These are phyloP conservation scores for Micoletzkya japonica DNA, from an alignment of 2,888 invertebrate genomes.

Conservation along the genomic window DNA sequence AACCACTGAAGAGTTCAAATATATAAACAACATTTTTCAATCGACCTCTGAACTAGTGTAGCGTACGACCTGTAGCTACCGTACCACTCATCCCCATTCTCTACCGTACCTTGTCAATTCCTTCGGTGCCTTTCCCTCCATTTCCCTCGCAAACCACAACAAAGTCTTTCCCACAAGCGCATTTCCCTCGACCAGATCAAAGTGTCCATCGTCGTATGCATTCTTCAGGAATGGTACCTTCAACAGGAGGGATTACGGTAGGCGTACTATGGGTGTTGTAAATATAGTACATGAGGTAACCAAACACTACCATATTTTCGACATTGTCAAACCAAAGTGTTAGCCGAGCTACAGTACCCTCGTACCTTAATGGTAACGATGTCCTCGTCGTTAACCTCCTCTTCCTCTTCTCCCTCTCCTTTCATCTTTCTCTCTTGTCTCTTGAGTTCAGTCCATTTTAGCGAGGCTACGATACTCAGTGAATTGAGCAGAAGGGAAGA, in stretches of 20 bases:
- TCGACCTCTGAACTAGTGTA: neutral
- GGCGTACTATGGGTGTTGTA: no score
- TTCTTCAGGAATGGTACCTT: conserved; percentile 80
- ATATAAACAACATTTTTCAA: neutral
- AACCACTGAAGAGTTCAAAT: conserved; percentile 3
- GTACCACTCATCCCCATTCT: no score
- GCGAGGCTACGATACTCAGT: conserved; percentile 29
- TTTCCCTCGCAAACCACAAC: conserved; percentile 48
- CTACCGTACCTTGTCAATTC: no score
- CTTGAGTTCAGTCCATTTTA: conserved; percentile 53
- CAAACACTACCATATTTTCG: no score
- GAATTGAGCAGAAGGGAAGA: conserved; percentile 47
- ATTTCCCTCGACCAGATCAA: conserved; percentile 77
- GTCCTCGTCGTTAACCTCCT: conserved; percentile 53
- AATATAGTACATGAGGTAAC: no score
- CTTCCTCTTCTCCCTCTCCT: conserved; percentile 60
- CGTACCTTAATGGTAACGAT: conserved; percentile 28
- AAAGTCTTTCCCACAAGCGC: conserved; percentile 83
- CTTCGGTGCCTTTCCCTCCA: conserved; percentile 20
- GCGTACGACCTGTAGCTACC: no score
- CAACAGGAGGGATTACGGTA: no score
- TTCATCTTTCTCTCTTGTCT: conserved; percentile 41
- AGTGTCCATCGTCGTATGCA: conserved; percentile 85
- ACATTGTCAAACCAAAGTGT: neutral
- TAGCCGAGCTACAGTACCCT: no score